These are phyloP conservation scores for Idris sp. DNA, from an alignment of 1,140 invertebrate genomes.

Conservation along the genomic window DNA sequence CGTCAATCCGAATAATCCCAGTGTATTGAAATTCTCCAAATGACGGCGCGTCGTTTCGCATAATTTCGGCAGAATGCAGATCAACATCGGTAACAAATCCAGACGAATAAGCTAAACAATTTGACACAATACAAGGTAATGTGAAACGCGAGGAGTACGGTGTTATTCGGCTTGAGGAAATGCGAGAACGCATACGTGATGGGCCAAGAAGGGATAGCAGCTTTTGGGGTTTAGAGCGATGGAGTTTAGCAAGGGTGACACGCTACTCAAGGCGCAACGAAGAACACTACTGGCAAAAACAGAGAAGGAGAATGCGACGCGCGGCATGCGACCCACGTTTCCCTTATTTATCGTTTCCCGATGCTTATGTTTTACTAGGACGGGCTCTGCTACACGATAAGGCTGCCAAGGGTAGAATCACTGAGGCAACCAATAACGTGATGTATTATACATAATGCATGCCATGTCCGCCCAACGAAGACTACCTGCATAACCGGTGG, in stretches of 20 bases:
- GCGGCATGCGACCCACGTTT: conserved; percentile 76
- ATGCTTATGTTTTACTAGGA: conserved; percentile 79
- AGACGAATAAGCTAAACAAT: conserved; percentile 72
- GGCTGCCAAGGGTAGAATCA: conserved; percentile 76
- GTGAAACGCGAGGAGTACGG: conserved; percentile 49
- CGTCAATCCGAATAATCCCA: conserved; percentile 47
- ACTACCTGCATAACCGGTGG: conserved; percentile 61
- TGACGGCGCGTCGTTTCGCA: conserved; percentile 28
- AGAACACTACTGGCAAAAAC: conserved; percentile 65
- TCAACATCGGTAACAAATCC: conserved; percentile 65
- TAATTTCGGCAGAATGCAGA: conserved; percentile 48
- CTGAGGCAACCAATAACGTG: conserved; percentile 78
- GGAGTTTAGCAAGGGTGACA: conserved; percentile 45
- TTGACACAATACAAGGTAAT: conserved; percentile 69
- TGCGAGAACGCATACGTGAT: conserved; percentile 67
- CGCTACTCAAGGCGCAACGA: conserved; percentile 31
- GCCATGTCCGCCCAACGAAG: conserved; percentile 66
- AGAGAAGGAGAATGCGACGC: conserved; percentile 31
- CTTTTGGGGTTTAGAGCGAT: conserved; percentile 32
- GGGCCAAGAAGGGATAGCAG: conserved; percentile 54
- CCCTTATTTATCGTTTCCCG: conserved; percentile 79
- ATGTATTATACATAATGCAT: conserved; percentile 80
- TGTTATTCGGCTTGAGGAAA: conserved; percentile 58
- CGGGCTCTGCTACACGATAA: conserved; percentile 74
- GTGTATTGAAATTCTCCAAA: conserved; percentile 54